Evolutionary conservation across 2,888 invertebrate species (phyloP).

Genomic region (Drosophila gaucha): DNA sequence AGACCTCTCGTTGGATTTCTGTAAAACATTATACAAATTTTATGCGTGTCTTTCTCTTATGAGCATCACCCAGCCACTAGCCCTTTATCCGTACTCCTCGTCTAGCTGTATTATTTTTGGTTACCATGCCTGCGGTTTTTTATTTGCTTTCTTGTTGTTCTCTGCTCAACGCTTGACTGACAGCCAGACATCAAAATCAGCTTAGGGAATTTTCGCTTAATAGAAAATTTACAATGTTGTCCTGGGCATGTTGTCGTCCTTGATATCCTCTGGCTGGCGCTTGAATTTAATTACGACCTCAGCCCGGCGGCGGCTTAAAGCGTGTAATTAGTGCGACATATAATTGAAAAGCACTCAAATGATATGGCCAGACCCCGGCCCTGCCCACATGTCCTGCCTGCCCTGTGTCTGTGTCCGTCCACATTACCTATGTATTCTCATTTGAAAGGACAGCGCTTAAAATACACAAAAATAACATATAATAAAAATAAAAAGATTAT

Average conservation of each 20-base stretch:
- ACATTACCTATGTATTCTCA: conserved; percentile 21
- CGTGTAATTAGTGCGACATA: conserved; percentile 75
- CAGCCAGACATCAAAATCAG: conserved; percentile 75
- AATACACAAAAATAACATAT: conserved; percentile 8
- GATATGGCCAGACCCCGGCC: conserved; percentile 48
- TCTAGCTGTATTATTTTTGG: conserved; percentile 53
- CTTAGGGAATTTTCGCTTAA: conserved; percentile 73
- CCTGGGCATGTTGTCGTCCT: conserved; percentile 27
- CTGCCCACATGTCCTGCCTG: conserved; percentile 16
- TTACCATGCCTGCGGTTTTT: conserved; percentile 58
- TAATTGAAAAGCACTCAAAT: conserved; percentile 75
- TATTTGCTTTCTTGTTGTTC: conserved; percentile 25
- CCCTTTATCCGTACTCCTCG: background rate
- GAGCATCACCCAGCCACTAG: background rate
- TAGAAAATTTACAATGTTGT: conserved; percentile 72
- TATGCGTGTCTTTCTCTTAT: conserved; percentile 34
- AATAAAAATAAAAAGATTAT: conserved; percentile 5
- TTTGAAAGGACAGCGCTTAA: conserved; percentile 16
- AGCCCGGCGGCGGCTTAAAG: conserved; percentile 67
- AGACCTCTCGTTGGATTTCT: conserved; percentile 50
- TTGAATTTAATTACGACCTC: conserved; percentile 73
- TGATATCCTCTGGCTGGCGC: conserved; percentile 44
- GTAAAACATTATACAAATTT: conserved; percentile 65
- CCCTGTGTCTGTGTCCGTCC: conserved; percentile 17
- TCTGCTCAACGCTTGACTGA: conserved; percentile 57